Conservation (phyloP, 2,113 vertebrate species). For the Rhadina sibilatrix region DNA sequence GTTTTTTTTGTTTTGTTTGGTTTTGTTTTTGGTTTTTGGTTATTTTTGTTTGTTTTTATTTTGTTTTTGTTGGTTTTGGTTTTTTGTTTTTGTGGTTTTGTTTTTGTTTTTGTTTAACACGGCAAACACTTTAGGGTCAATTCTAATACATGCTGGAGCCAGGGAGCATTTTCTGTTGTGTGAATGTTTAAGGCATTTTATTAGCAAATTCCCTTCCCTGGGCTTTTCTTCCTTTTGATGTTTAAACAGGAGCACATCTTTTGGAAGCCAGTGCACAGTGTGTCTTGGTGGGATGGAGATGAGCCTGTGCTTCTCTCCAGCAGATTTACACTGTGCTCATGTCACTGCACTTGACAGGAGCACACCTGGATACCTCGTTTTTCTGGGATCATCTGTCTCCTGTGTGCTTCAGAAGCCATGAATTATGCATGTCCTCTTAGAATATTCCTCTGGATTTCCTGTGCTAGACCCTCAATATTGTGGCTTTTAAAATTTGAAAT, state of each 20-base stretch:
- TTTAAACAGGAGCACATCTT: background rate
- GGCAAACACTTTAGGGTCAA: background rate
- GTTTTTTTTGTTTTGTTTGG: too few relatives aligned
- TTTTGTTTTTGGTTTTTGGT: too few relatives aligned
- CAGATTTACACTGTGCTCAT: slow-evolving; percentile 30
- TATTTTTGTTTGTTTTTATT: too few relatives aligned
- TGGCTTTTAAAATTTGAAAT: background rate
- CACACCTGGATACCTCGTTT: slow-evolving; percentile 41
- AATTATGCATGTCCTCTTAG: slow-evolving; percentile 46
- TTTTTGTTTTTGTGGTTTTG: too few relatives aligned
- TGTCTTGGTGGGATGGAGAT: background rate
- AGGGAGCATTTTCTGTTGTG: background rate
- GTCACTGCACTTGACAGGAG: slow-evolving; percentile 41
- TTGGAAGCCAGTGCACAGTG: background rate
- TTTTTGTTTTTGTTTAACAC: background rate
- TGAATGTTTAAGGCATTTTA: background rate
- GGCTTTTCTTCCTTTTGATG: slow-evolving; percentile 16
- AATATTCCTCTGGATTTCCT: slow-evolving; percentile 29
- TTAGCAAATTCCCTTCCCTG: background rate
- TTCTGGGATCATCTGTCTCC: slow-evolving; percentile 32
- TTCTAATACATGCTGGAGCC: background rate
- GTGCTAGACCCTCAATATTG: background rate
- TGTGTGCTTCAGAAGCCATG: slow-evolving; percentile 46
- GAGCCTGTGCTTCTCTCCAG: background rate
- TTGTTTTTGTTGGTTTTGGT: too few relatives aligned